Conservation (phyloP, 2,888 invertebrate species). For the Syritta pipiens region DNA sequence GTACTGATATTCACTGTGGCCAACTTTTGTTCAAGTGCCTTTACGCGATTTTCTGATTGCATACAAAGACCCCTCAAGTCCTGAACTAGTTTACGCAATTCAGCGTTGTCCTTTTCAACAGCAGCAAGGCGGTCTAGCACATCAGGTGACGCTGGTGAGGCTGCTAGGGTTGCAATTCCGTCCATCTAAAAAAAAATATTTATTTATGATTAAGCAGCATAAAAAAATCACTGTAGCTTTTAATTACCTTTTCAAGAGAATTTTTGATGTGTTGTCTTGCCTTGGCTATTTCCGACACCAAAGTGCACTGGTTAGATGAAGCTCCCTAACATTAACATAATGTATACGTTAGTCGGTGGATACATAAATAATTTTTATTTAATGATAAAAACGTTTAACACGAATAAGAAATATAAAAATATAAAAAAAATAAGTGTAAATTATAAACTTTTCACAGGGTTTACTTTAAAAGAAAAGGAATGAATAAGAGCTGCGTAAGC, state of each 20-base stretch:
- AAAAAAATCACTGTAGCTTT: slow-evolving; percentile 72
- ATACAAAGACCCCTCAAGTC: slow-evolving; percentile 75
- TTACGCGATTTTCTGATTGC: slow-evolving; percentile 76
- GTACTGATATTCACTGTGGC: slow-evolving; percentile 28
- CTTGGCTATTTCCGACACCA: slow-evolving; percentile 92
- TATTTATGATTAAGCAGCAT: too few species aligned
- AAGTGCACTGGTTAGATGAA: slow-evolving; percentile 80
- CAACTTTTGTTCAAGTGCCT: slow-evolving; percentile 73
- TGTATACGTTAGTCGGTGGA: neutral
- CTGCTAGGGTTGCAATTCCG: slow-evolving; percentile 82
- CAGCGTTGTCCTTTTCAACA: slow-evolving; percentile 82
- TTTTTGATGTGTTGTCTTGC: slow-evolving; percentile 91
- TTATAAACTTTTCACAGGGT: neutral
- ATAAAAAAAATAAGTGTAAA: slow-evolving; percentile 2
- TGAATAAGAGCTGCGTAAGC: slow-evolving; percentile 10
- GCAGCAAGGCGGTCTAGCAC: slow-evolving; percentile 81
- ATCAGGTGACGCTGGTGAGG: slow-evolving; percentile 80
- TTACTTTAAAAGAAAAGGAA: neutral
- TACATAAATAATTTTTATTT: neutral
- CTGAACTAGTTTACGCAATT: slow-evolving; percentile 78
- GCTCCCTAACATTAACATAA: slow-evolving; percentile 33
- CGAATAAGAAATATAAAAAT: neutral
- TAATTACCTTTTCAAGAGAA: slow-evolving; percentile 85
- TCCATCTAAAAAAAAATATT: slow-evolving; percentile 81
- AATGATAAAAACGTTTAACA: neutral